phyloP scores from a whole-genome alignment of 2,113 vertebrate species.

The Junco hyemalis region DNA sequence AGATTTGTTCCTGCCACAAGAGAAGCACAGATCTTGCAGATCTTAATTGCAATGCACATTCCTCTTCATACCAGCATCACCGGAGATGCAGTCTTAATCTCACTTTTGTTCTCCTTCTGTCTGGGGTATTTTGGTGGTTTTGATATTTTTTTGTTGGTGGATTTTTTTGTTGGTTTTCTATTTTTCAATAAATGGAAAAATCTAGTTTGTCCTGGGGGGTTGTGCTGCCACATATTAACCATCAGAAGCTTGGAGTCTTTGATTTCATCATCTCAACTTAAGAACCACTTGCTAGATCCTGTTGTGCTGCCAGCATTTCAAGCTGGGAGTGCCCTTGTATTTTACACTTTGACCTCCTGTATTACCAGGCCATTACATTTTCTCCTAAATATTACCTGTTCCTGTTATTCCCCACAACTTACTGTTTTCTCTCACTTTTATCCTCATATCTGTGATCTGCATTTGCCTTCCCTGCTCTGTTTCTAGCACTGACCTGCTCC shows the following conservation, averaged over 20 bases:
- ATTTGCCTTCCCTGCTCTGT: not conserved
- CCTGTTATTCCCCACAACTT: not conserved
- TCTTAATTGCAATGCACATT: fast-evolving
- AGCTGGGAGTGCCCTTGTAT: not conserved
- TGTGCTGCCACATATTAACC: not conserved
- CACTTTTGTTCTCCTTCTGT: not conserved
- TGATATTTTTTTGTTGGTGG: not conserved
- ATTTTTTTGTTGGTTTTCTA: not conserved
- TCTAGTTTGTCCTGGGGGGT: not conserved
- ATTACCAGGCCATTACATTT: not conserved
- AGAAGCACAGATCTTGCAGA: not conserved
- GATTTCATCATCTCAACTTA: not conserved
- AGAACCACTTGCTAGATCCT: not conserved
- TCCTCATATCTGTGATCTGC: not conserved
- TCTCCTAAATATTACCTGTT: not conserved
- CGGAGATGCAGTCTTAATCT: not conserved
- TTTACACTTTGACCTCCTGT: not conserved
- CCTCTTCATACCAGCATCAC: not conserved
- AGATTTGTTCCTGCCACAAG: not conserved
- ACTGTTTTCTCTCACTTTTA: not conserved
- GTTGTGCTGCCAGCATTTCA: not conserved
- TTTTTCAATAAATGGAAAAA: not conserved
- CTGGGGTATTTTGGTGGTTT: not conserved
- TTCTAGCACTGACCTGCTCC: not conserved
- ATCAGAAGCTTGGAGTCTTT: not conserved